These are phyloP conservation scores for Craterocephalus amniculus DNA, from an alignment of 2,797 vertebrate species.

Conservation along the genomic window DNA sequence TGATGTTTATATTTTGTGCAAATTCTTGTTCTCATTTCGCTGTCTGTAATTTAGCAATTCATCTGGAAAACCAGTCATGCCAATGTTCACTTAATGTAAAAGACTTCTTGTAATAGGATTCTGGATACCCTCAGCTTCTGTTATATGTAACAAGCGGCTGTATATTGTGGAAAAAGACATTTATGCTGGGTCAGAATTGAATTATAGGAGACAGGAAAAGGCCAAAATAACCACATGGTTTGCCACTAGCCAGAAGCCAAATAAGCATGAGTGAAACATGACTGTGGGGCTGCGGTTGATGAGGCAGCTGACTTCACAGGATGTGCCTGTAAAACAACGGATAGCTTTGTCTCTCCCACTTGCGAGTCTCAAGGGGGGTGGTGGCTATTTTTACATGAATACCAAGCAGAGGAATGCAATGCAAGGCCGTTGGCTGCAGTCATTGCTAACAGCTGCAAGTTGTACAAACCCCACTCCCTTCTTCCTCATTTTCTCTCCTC, in stretches of 20 bases:
- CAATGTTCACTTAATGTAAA: neutral
- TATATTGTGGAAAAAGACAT: neutral
- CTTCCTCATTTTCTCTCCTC: conserved; percentile 2
- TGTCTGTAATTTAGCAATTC: neutral
- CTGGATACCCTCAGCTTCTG: no score
- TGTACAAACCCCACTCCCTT: conserved; percentile 11
- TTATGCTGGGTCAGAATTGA: neutral
- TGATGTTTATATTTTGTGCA: conserved; percentile 12
- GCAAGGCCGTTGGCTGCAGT: conserved; percentile 39
- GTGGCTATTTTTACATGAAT: conserved; percentile 78
- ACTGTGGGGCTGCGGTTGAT: conserved; percentile 55
- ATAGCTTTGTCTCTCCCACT: conserved; percentile 68
- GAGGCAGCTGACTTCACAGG: conserved; percentile 76
- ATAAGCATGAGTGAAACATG: conserved; percentile 63
- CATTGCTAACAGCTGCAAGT: conserved; percentile 72
- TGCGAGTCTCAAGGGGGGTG: conserved; percentile 29
- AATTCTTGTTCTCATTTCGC: neutral
- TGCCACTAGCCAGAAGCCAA: conserved; percentile 35
- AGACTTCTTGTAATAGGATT: neutral
- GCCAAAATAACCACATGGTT: conserved; percentile 26
- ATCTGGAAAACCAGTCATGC: neutral
- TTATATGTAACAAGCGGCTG: neutral
- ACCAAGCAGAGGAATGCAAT: conserved; percentile 70
- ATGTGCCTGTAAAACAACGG: conserved; percentile 71
- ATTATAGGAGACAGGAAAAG: conserved; percentile 36